phyloP scores from a whole-genome alignment of 2,113 vertebrate species.

The Alligator mississippiensis region DNA sequence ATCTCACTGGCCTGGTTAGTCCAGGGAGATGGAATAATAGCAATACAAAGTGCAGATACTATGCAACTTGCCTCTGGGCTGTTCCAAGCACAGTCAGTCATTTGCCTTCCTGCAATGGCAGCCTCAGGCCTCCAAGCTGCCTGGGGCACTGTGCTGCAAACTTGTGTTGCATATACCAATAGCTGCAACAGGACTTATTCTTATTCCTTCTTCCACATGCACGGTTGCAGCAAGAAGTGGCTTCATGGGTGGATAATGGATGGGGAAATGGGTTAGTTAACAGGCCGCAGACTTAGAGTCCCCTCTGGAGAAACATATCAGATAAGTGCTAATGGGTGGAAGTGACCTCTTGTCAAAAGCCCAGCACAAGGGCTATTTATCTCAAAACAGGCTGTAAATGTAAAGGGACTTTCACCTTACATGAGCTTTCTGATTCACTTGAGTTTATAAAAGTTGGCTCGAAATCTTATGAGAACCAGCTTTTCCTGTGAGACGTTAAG shows the following conservation, averaged over 20 bases:
- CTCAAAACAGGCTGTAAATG: neutral
- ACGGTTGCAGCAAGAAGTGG: neutral
- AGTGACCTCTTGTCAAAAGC: neutral
- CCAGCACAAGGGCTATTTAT: neutral
- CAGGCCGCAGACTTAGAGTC: neutral
- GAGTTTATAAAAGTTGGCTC: slow-evolving; percentile 3
- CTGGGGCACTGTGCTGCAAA: neutral
- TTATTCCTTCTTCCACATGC: neutral
- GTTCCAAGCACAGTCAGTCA: neutral
- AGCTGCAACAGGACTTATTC: accelerated
- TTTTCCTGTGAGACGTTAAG: neutral
- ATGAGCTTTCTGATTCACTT: neutral
- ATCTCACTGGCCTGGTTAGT: neutral
- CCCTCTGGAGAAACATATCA: too few relatives aligned
- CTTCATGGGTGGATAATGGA: neutral
- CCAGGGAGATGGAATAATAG: neutral
- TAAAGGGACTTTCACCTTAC: accelerated
- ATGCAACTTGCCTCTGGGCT: neutral
- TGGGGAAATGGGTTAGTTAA: neutral
- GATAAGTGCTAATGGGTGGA: too few relatives aligned
- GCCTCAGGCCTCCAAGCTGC: neutral
- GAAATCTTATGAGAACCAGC: slow-evolving; percentile 18
- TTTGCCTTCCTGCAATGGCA: accelerated
- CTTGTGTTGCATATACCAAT: neutral
- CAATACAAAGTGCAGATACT: neutral